Base-by-base conservation (phyloP, 2,888 invertebrate genomes). In the Pristionchus arcanus region DNA sequence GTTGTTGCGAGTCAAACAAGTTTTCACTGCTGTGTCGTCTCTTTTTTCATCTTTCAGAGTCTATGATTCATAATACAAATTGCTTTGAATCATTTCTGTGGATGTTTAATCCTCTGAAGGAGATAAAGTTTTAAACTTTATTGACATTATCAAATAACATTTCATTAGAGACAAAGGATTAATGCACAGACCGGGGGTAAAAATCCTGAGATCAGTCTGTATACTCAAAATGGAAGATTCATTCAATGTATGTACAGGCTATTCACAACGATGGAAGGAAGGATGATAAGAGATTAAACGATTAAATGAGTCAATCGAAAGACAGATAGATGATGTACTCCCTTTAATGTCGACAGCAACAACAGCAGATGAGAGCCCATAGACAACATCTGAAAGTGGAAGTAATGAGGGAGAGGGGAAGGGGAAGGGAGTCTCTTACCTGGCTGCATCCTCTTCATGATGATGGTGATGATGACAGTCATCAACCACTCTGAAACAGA, bases 401-500 rank as follows among this genome's bases (percentile, higher is more conserved):
- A 37, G 25, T 37, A 74, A 37, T 74, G 74, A 71, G 34, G 34
- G 68, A 31, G 31, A 37, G 13, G 13, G 37, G 37, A n/a, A n/a
- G 19, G 74, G 74, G 28, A 68, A 15, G 13, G 25, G 37, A 5
- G 37, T 19, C 9, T 42, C 74, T 74, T 37, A 74, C 74, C 74
- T 42, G 49, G 81, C 81, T 34, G 55, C 84, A 25, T 55, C 84
- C 16, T 85, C 84, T 21, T 85, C 84, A 7, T 55, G 59, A 21
- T 85, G 84, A 37, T 85, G n/a, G n/a, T n/a, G 84, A 25, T 85
- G 84, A 49, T 85, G 84, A 28, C 84, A 85, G 21, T 85, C 84
- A 31, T 85, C 84, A 21, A 85, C 59, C 25, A 85, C 84, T 11
- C 84, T 85, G 31, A n/a, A 85, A 34, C 15, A 34, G 13, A 37